These are phyloP conservation scores for Drosophila buzzatii DNA, from an alignment of 2,888 invertebrate species.

Conservation along the genomic window DNA sequence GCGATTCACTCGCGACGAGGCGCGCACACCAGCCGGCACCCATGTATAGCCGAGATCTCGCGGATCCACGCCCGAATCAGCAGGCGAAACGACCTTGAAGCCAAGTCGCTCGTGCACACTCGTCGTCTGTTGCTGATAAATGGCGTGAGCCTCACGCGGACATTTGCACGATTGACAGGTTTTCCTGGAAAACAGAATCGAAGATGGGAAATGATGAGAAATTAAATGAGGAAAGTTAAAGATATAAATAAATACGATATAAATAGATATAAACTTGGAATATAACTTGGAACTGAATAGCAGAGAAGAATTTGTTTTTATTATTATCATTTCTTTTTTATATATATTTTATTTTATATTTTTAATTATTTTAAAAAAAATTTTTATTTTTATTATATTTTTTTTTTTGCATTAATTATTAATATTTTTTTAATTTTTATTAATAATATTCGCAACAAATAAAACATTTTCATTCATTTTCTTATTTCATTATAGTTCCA, in stretches of 20 bases:
- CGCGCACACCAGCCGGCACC: slow-evolving; percentile 86
- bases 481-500: background rate
- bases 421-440: too few species aligned
- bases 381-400: too few species aligned
- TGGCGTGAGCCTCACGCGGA: slow-evolving; percentile 94
- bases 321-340: too few species aligned
- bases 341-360: too few species aligned
- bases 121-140: slow-evolving; percentile 94
- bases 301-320: too few species aligned
- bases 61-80: slow-evolving; percentile 87
- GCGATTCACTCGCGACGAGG: slow-evolving; percentile 88
- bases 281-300: background rate
- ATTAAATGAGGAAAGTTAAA: background rate
- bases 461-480: too few species aligned
- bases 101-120: slow-evolving; percentile 91
- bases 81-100: slow-evolving; percentile 86
- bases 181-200: slow-evolving; percentile 89
- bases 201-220: background rate
- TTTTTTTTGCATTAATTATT: too few species aligned
- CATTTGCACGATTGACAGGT: slow-evolving; percentile 97
- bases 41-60: slow-evolving; percentile 91
- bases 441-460: too few species aligned
- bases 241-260: too few species aligned
- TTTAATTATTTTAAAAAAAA: too few species aligned
- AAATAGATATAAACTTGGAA: background rate